Percentiles rank a stretch among this genome's conserved stretches.
phyloP scores from a whole-genome alignment of 2,797 vertebrate genomes.

The Danio choprae region DNA sequence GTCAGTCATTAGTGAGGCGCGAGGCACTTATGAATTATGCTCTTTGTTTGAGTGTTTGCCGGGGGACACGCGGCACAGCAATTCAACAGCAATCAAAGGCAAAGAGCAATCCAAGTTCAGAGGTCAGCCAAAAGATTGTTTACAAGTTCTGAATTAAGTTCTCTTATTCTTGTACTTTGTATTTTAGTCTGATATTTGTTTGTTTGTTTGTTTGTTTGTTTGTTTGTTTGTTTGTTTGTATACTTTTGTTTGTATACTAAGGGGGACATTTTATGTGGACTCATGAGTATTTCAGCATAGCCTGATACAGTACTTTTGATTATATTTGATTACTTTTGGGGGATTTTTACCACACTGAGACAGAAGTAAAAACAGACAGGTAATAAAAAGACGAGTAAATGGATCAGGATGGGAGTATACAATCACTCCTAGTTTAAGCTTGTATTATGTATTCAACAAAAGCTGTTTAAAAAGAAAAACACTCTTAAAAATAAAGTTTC shows the following conservation, averaged over 20 bases:
- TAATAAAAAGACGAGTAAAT: neutral
- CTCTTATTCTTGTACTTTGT: slow-evolving; percentile 19
- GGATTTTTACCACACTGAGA: neutral
- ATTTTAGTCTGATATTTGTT: slow-evolving; percentile 12
- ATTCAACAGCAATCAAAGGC: slow-evolving; percentile 54
- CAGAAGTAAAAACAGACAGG: too few relatives aligned
- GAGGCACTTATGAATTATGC: slow-evolving; percentile 75
- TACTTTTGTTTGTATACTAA: neutral
- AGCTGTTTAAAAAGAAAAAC: too few relatives aligned
- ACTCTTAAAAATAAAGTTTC: too few relatives aligned
- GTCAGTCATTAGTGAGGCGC: slow-evolving; percentile 70
- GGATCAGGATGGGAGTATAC: neutral
- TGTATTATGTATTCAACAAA: too few relatives aligned
- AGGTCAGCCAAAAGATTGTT: slow-evolving; percentile 61
- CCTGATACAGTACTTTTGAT: neutral
- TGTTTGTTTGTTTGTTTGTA: slow-evolving; percentile 4
- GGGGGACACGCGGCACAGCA: slow-evolving; percentile 54
- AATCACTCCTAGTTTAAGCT: neutral
- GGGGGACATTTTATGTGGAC: too few relatives aligned
- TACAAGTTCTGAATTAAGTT: slow-evolving; percentile 25
- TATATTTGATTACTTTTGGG: neutral
- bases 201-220: slow-evolving; percentile 15
- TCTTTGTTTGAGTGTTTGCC: slow-evolving; percentile 67
- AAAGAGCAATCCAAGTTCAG: slow-evolving; percentile 61
- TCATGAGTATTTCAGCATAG: too few relatives aligned